Evolutionary conservation across 2,797 vertebrate species (phyloP).

Genomic region (Notolabrus celidotus): DNA sequence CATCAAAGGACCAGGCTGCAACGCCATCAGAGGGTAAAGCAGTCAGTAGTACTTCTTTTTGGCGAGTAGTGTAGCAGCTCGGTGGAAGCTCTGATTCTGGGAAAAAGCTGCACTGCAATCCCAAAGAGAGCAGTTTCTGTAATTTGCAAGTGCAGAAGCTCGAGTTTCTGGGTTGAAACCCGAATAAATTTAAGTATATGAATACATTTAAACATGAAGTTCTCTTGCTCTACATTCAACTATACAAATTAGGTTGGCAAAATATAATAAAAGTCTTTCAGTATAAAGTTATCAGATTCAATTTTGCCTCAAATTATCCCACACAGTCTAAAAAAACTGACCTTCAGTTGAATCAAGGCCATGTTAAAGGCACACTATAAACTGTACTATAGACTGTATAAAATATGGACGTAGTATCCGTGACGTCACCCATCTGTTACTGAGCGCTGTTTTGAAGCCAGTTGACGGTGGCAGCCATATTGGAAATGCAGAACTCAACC

Average conservation of each 20-base stretch:
- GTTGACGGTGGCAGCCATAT: too few species aligned
- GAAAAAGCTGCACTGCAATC: background rate
- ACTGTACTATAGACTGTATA: too few species aligned
- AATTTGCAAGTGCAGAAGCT: background rate
- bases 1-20: constrained; percentile 26
- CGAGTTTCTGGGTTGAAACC: background rate
- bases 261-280: background rate
- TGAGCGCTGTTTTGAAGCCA: too few species aligned
- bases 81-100: constrained; percentile 1
- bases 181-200: background rate
- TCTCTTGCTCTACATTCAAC: background rate
- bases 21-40: constrained; percentile 6
- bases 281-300: background rate
- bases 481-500: too few species aligned
- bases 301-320: background rate
- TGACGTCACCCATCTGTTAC: too few species aligned
- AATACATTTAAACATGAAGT: background rate
- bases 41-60: constrained; percentile 11
- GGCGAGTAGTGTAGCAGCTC: background rate
- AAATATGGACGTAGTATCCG: too few species aligned
- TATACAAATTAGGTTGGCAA: background rate
- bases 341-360: background rate
- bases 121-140: background rate
- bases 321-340: background rate
- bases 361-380: background rate